Percentiles rank a stretch among this genome's conserved stretches.
These are phyloP conservation scores for Agrotis segetum DNA, from an alignment of 2,888 invertebrate genomes.

Conservation along the genomic window DNA sequence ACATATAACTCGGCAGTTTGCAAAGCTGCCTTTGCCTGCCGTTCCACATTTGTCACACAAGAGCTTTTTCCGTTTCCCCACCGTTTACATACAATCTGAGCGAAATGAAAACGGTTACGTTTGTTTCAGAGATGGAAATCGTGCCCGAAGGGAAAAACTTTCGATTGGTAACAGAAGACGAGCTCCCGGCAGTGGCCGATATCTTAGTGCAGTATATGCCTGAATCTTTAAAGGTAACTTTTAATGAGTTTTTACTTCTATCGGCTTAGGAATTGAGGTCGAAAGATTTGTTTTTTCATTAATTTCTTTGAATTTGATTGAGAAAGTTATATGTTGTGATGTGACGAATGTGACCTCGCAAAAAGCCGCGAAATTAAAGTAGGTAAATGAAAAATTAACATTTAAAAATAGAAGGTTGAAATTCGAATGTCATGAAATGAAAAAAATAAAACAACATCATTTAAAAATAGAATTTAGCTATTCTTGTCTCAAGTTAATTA, in stretches of 20 bases:
- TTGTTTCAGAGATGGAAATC: conserved; percentile 95
- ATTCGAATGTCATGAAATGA: too few species aligned
- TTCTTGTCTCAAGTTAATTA: neutral
- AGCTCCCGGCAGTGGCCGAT: conserved; percentile 95
- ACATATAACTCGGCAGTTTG: conserved; percentile 16
- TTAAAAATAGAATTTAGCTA: neutral
- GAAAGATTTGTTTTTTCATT: conserved; percentile 12
- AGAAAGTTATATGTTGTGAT: neutral
- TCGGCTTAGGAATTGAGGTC: neutral
- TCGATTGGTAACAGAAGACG: conserved; percentile 96
- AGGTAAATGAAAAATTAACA: neutral
- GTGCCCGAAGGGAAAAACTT: conserved; percentile 96
- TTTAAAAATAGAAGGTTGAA: neutral
- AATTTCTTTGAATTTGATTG: conserved; percentile 7
- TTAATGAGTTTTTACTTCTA: conserved; percentile 48
- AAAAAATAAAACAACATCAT: too few species aligned
- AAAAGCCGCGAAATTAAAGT: neutral
- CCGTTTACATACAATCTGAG: conserved; percentile 20
- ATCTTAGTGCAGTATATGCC: conserved; percentile 95
- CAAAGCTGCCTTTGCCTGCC: conserved; percentile 24
- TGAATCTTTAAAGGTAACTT: conserved; percentile 95
- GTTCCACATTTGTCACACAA: conserved; percentile 25
- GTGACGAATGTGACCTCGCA: neutral
- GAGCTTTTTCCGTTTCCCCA: conserved; percentile 28
- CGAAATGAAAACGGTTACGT: conserved; percentile 51